Percentiles rank a stretch among this genome's conserved stretches.
These are phyloP conservation scores for Armadillidium nasatum DNA, from an alignment of 1,140 invertebrate species.

Conservation along the genomic window DNA sequence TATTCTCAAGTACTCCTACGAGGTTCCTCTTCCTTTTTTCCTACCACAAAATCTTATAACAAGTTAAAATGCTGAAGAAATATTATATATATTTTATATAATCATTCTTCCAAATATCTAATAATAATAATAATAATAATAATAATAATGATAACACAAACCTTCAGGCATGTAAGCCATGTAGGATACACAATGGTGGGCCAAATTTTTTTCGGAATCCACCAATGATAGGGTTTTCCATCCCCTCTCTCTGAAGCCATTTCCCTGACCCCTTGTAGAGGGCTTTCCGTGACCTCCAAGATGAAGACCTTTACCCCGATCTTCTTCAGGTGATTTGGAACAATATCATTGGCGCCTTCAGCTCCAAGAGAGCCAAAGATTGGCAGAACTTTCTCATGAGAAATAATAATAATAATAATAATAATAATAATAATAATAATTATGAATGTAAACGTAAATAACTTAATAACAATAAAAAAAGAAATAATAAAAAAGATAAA, in stretches of 20 bases:
- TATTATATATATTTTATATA: too few relatives aligned
- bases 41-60: too few relatives aligned
- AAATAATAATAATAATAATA: too few relatives aligned
- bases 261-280: conserved; percentile 27
- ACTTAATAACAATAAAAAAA: too few relatives aligned
- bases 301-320: conserved; percentile 40
- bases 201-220: conserved; percentile 33
- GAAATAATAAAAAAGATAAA: too few relatives aligned
- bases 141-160: conserved; percentile 9
- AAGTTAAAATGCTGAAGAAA: too few relatives aligned
- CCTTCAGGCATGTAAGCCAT: conserved; percentile 42
- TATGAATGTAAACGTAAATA: too few relatives aligned
- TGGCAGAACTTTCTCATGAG: conserved; percentile 31
- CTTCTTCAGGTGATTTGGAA: conserved; percentile 36
- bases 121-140: too few relatives aligned
- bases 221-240: conserved; percentile 40
- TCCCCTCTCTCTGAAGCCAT: conserved; percentile 42
- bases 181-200: conserved; percentile 40
- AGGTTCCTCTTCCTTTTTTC: too few relatives aligned
- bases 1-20: too few relatives aligned
- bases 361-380: conserved; percentile 35
- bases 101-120: too few relatives aligned
- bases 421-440: too few relatives aligned
- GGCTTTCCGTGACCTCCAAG: conserved; percentile 34
- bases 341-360: conserved; percentile 30